Evolutionary conservation across 1,140 invertebrate species (phyloP).

Genomic region (Drosophila elegans): DNA sequence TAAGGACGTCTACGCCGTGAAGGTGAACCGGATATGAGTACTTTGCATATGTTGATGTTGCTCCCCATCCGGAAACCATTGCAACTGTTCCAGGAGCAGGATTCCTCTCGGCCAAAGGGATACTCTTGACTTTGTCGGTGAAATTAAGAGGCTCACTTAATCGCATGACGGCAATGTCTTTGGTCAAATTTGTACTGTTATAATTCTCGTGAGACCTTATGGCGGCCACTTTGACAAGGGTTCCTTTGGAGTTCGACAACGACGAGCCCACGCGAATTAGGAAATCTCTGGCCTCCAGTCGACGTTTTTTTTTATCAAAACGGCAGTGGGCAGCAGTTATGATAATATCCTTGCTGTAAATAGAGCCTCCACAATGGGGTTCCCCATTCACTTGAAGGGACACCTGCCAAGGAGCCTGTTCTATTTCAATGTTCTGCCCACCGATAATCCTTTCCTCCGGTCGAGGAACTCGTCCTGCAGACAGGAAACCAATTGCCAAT

Average conservation of each 20-base stretch:
- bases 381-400: neutral
- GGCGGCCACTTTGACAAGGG: neutral
- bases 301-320: too few species aligned
- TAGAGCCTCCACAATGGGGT: neutral
- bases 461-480: neutral
- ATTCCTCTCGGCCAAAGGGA: neutral
- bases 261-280: neutral
- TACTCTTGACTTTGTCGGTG: neutral
- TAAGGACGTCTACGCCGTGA: neutral
- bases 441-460: neutral
- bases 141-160: neutral
- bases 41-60: too few species aligned
- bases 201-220: neutral
- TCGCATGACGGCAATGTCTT: conserved; percentile 1
- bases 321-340: neutral
- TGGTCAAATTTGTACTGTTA: neutral
- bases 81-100: neutral
- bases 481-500: neutral
- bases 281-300: neutral
- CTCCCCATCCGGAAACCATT: neutral
- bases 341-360: conserved; percentile 1
- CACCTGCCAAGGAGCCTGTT: conserved; percentile 4
- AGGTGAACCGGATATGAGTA: neutral
- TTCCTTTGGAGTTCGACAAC: neutral
- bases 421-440: neutral